Conservation (phyloP, 2,888 invertebrate species). For the Agrilus mali region DNA sequence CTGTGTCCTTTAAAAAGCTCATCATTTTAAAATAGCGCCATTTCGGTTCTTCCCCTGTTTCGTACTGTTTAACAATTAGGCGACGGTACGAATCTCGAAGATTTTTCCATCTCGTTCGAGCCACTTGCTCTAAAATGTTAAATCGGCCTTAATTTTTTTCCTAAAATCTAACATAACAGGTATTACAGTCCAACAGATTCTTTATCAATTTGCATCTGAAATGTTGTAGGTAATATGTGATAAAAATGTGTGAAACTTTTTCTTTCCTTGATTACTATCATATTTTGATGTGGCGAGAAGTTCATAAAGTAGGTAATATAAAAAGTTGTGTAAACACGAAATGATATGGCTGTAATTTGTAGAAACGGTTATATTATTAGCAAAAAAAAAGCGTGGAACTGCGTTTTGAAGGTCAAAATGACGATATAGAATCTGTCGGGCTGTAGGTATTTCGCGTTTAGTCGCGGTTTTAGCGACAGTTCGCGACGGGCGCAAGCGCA, state of each 20-base stretch:
- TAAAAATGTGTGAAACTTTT: background rate
- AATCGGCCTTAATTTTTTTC: conserved; percentile 3
- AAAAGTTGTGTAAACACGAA: background rate
- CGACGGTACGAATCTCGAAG: conserved; percentile 23
- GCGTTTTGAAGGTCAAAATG: too few relatives aligned
- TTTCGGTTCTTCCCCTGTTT: conserved; percentile 10
- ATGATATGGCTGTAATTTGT: background rate
- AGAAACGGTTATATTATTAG: too few relatives aligned
- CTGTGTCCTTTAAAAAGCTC: conserved; percentile 17
- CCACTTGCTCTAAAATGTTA: conserved; percentile 28
- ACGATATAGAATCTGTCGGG: too few relatives aligned
- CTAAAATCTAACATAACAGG: background rate
- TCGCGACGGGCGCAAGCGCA: conserved; percentile 22
- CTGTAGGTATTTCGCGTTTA: conserved; percentile 18
- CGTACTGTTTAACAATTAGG: conserved; percentile 11
- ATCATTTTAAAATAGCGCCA: conserved; percentile 18
- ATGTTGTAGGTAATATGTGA: background rate
- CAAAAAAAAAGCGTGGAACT: too few relatives aligned
- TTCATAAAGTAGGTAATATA: too few relatives aligned
- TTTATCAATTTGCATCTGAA: background rate
- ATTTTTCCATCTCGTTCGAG: conserved; percentile 34
- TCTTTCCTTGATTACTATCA: too few relatives aligned
- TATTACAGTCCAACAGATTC: background rate
- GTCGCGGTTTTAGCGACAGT: conserved; percentile 31
- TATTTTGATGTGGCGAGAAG: too few relatives aligned